Evolutionary conservation across 2,113 vertebrate genomes (phyloP).

Genomic region (Paedocypris sp.): DNA sequence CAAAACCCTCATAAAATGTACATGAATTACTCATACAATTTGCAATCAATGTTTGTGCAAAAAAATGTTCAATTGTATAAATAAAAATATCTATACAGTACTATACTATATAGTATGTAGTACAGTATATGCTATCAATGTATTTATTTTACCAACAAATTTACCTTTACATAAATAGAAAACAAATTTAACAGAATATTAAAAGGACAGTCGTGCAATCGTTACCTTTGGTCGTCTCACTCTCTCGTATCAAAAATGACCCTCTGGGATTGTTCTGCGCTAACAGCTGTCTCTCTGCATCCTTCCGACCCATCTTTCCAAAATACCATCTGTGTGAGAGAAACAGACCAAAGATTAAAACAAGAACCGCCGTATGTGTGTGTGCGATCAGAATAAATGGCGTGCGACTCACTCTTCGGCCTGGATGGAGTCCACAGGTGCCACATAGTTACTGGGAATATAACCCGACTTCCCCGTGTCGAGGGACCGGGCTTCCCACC

Average conservation of each 20-base stretch:
- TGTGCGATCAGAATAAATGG: background rate
- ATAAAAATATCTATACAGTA: no score
- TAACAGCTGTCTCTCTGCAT: conserved; percentile 81
- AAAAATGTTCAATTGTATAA: no score
- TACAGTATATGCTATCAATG: no score
- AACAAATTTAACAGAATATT: no score
- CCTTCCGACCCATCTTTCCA: conserved; percentile 87
- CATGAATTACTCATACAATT: no score
- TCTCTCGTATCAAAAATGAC: conserved; percentile 87
- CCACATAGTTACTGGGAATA: conserved; percentile 95
- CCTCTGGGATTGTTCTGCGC: conserved; percentile 70
- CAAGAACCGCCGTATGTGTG: background rate
- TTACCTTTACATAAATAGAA: no score
- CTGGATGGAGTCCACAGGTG: conserved; percentile 90
- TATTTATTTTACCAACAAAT: no score
- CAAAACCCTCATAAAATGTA: no score
- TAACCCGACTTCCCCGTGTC: conserved; percentile 77
- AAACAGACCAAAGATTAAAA: conserved; percentile 24
- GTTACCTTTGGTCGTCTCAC: conserved; percentile 86
- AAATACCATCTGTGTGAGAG: conserved; percentile 83
- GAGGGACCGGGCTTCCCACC: conserved; percentile 93
- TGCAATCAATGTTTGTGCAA: no score
- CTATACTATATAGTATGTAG: no score
- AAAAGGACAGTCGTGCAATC: no score
- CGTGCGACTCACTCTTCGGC: conserved; percentile 82